These are phyloP conservation scores for Amaurobius ferox DNA, from an alignment of 2,888 invertebrate genomes.

Conservation along the genomic window DNA sequence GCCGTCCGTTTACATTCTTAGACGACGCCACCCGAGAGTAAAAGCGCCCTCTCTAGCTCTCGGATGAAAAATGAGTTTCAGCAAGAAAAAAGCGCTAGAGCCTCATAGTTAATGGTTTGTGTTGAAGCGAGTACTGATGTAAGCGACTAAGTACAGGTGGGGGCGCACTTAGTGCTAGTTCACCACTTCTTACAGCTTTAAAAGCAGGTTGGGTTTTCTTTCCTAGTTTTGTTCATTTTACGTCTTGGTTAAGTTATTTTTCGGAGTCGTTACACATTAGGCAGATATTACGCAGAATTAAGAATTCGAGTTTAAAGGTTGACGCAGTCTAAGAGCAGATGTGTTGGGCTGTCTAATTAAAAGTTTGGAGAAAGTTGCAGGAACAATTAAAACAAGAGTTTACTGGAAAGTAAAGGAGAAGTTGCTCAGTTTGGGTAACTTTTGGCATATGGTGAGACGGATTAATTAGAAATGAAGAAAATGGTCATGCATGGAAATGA, in stretches of 20 bases:
- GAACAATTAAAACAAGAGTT: constrained; percentile 21
- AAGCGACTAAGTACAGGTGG: constrained; percentile 42
- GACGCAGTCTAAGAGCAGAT: background rate
- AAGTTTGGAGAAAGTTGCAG: constrained; percentile 41
- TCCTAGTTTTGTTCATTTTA: background rate
- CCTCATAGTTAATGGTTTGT: constrained; percentile 56
- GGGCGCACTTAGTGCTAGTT: constrained; percentile 37
- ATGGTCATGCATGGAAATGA: too few species aligned
- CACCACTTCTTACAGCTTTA: constrained; percentile 48
- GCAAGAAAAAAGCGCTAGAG: constrained; percentile 10
- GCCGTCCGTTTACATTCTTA: background rate
- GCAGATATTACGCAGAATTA: background rate
- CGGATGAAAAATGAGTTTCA: constrained; percentile 41
- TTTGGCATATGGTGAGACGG: too few species aligned
- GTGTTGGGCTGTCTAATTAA: constrained; percentile 21
- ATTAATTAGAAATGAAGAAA: too few species aligned
- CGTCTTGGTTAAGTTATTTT: constrained; percentile 10
- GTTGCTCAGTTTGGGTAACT: too few species aligned
- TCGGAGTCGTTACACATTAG: constrained; percentile 14
- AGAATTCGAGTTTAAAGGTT: background rate
- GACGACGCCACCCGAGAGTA: constrained; percentile 21
- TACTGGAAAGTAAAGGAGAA: too few species aligned
- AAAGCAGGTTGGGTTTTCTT: constrained; percentile 9
- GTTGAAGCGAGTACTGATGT: constrained; percentile 31
- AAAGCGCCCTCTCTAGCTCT: constrained; percentile 40